A percentile compares a stretch with the other conserved stretches of the same genome.
Conservation (phyloP, 2,888 invertebrate species). For the Catocala nupta region DNA sequence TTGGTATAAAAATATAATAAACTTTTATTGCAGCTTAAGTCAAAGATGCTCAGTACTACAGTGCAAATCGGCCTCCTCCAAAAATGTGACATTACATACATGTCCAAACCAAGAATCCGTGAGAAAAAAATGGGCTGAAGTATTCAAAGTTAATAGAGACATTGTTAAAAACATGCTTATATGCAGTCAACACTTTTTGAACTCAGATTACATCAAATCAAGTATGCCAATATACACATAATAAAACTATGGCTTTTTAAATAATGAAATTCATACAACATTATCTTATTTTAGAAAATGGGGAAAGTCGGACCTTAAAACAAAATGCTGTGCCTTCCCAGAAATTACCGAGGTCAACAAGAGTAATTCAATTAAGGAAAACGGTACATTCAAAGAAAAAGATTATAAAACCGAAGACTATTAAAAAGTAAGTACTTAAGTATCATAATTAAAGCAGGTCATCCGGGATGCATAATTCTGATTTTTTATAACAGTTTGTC, state of each 20-base stretch:
- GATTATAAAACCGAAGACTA: constrained; percentile 4
- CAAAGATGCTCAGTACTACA: constrained; percentile 45
- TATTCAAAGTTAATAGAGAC: constrained; percentile 38
- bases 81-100: constrained; percentile 36
- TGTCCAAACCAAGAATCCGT: constrained; percentile 44
- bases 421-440: constrained; percentile 8
- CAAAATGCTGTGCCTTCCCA: constrained; percentile 44
- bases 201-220: constrained; percentile 39
- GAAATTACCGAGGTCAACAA: constrained; percentile 34
- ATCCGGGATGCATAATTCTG: too few relatives aligned
- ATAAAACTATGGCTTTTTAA: not conserved
- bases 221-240: constrained; percentile 29
- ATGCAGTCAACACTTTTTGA: constrained; percentile 44
- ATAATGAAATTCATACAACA: not conserved
- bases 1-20: not conserved
- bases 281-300: constrained; percentile 23
- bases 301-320: constrained; percentile 33
- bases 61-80: constrained; percentile 34
- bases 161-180: constrained; percentile 43
- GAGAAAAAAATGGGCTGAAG: constrained; percentile 46
- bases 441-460: not conserved
- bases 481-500: too few relatives aligned
- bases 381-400: constrained; percentile 13
- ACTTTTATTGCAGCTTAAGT: constrained; percentile 27
- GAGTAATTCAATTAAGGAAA: constrained; percentile 13